These are phyloP conservation scores for Gila robusta DNA, from an alignment of 2,797 vertebrate genomes.

Conservation along the genomic window DNA sequence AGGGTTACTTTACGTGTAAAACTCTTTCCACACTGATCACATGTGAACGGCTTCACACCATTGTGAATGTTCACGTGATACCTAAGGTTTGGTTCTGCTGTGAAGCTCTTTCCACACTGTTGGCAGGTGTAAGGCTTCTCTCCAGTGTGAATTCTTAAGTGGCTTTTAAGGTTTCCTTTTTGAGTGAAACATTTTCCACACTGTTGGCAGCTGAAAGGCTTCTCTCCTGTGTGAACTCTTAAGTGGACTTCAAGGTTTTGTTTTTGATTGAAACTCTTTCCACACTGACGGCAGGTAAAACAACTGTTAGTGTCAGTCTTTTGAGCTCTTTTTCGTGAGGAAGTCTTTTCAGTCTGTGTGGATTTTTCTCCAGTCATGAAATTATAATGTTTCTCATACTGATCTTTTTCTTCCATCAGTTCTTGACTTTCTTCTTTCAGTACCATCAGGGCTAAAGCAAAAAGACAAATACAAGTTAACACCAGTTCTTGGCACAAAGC, in stretches of 20 bases:
- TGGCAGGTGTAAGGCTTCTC: constrained; percentile 27
- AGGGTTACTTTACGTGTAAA: constrained; percentile 18
- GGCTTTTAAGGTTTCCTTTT: constrained; percentile 37
- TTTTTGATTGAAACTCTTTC: constrained; percentile 30
- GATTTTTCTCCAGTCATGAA: constrained; percentile 6
- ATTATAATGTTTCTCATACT: background rate
- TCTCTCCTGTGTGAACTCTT: constrained; percentile 17
- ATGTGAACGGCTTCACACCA: constrained; percentile 10
- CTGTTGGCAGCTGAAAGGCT: constrained; percentile 17
- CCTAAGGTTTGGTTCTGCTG: constrained; percentile 20
- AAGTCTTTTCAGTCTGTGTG: background rate
- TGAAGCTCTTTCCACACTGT: constrained; percentile 33
- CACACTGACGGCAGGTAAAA: constrained; percentile 5
- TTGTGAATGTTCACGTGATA: constrained; percentile 30
- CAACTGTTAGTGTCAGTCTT: background rate
- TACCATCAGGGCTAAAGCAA: constrained; percentile 1
- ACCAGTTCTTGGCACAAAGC: background rate
- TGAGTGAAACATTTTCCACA: constrained; percentile 31
- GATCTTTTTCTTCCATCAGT: background rate
- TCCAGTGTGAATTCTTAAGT: constrained; percentile 22
- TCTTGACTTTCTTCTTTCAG: constrained; percentile 8
- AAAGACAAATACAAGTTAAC: background rate
- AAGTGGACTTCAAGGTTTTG: constrained; percentile 27
- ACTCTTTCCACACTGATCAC: constrained; percentile 34
- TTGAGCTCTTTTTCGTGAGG: background rate